Conservation (phyloP, 2,113 vertebrate genomes). For the Gopherus evgoodei region DNA sequence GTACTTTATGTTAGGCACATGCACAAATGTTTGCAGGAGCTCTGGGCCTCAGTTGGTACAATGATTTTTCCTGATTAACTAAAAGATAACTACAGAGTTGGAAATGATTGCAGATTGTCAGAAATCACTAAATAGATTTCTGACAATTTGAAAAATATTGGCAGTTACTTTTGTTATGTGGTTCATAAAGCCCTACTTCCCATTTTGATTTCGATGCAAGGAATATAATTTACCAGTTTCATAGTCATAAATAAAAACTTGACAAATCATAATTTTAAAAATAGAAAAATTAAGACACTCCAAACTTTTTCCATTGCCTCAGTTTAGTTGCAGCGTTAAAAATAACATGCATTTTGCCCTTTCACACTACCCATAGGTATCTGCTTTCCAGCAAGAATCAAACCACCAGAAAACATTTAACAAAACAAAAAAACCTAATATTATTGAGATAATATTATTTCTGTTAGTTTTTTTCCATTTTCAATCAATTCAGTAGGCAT, state of each 20-base stretch:
- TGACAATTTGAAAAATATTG: slow-evolving; percentile 71
- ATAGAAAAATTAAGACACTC: slow-evolving; percentile 5
- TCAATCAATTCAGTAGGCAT: slow-evolving; percentile 59
- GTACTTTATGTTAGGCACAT: not conserved
- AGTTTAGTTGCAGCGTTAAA: slow-evolving; percentile 18
- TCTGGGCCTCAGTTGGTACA: not conserved
- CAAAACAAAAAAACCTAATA: not conserved
- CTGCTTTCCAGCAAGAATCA: slow-evolving; percentile 44
- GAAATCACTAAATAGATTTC: slow-evolving; percentile 67
- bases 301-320: not conserved
- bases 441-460: slow-evolving; percentile 70
- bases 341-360: not conserved
- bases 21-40: not conserved
- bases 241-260: slow-evolving; percentile 29
- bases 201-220: slow-evolving; percentile 50
- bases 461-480: slow-evolving; percentile 71
- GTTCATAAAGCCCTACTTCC: slow-evolving; percentile 51
- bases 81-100: slow-evolving; percentile 42
- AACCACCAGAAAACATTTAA: slow-evolving; percentile 46
- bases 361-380: slow-evolving; percentile 37
- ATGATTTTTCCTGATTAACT: slow-evolving; percentile 20
- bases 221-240: slow-evolving; percentile 37
- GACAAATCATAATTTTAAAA: slow-evolving; percentile 17
- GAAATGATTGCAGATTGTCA: slow-evolving; percentile 72
- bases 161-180: slow-evolving; percentile 54